These are phyloP conservation scores for Helostoma temminkii DNA, from an alignment of 2,797 vertebrate genomes.

Conservation along the genomic window DNA sequence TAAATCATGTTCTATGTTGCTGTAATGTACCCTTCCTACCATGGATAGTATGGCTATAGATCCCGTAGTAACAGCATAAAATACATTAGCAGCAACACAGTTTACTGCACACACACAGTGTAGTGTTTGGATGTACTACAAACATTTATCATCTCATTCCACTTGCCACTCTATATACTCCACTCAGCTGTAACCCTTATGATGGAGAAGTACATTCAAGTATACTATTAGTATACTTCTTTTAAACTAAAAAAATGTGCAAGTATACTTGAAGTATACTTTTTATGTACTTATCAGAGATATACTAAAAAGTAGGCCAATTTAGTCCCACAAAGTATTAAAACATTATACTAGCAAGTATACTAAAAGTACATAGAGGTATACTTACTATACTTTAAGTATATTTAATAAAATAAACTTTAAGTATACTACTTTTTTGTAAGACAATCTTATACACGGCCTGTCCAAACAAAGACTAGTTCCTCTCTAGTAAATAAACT, in stretches of 20 bases:
- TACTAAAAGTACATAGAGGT: no score
- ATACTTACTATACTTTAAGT: no score
- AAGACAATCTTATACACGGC: neutral
- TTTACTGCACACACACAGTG: neutral
- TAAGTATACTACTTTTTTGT: no score
- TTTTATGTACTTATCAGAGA: no score
- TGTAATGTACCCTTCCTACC: neutral
- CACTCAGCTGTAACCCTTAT: slow-evolving; percentile 9
- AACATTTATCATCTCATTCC: neutral
- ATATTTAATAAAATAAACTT: no score
- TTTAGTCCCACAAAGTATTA: no score
- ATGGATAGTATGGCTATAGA: neutral
- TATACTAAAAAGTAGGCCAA: no score
- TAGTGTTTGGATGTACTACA: neutral
- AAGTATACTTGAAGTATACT: no score
- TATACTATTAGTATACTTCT: no score
- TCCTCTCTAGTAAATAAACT: neutral
- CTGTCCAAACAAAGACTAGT: neutral
- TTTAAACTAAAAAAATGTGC: no score
- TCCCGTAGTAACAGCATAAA: neutral
- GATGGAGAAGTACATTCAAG: no score
- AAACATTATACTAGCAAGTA: no score
- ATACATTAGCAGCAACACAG: neutral
- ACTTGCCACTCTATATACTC: neutral
- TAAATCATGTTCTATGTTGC: neutral